A percentile compares a stretch with the other conserved stretches of the same genome.
Evolutionary conservation across 2,797 vertebrate species (phyloP).

Genomic region (Malacoctenus gilli): DNA sequence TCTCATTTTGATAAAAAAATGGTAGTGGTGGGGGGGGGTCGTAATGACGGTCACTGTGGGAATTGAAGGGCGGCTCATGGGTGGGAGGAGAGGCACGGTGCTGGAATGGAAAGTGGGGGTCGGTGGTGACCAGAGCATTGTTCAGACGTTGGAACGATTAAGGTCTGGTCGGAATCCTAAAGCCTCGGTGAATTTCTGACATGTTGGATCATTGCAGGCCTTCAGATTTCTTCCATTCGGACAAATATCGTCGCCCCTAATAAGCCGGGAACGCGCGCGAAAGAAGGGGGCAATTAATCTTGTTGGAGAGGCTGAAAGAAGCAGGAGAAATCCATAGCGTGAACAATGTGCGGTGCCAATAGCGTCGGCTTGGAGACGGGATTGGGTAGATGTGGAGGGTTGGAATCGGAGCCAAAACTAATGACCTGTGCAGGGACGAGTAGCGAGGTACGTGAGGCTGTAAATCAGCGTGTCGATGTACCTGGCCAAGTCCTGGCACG

Average conservation of each 20-base stretch:
- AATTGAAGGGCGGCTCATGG: conserved; percentile 39
- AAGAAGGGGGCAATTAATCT: too few species aligned
- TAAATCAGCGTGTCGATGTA: conserved; percentile 61
- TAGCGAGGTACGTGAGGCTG: conserved; percentile 63
- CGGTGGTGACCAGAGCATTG: too few species aligned
- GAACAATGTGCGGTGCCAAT: conserved; percentile 3
- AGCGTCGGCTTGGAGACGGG: conserved; percentile 20
- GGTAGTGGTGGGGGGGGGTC: conserved; percentile 22
- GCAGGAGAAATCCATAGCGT: too few species aligned
- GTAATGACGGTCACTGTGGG: conserved; percentile 33
- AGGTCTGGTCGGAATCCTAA: neutral
- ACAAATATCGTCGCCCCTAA: too few species aligned
- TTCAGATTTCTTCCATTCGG: neutral
- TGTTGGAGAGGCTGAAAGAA: too few species aligned
- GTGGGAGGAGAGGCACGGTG: neutral
- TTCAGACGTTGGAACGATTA: conserved; percentile 12
- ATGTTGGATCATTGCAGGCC: neutral
- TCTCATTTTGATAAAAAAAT: conserved; percentile 64
- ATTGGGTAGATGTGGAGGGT: conserved; percentile 25
- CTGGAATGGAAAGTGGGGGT: neutral
- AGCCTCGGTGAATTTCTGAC: too few species aligned
- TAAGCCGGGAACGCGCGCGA: too few species aligned
- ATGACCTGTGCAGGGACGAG: conserved; percentile 53
- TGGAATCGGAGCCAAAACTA: conserved; percentile 54
- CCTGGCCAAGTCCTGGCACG: conserved; percentile 43